Evolutionary conservation across 2,113 vertebrate species (phyloP), one percentile per base, ranked within the genome.

Genomic region (Cottus gobio): DNA sequence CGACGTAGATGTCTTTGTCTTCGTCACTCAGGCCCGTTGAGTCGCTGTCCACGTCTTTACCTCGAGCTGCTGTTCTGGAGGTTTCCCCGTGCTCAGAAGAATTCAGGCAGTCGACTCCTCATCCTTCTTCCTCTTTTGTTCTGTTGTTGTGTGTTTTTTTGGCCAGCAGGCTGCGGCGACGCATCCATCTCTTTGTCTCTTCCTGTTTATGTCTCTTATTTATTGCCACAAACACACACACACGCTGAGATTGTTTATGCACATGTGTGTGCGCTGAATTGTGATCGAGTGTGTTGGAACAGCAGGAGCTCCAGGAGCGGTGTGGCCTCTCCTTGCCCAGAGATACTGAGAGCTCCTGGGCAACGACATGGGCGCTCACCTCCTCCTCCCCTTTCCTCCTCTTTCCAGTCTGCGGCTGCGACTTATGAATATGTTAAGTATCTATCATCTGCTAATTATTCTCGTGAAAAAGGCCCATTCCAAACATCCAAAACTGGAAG

Each of bases 171-270:
- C 31, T 10, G 8, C 20, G 13, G 34, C 26, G 18, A 71, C 15
- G 20, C 44, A 67, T 69, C 68, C 36, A 15, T 57, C 36, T 82
- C 56, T 85, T 50, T 70, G 42, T 76, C 39, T 30, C 50, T 30
- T 57, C n/a, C n/a, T 71, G 62, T 70, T 60, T 69, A 22, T 46
- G 7, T 44, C 24, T 71, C 58, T 50, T 66, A 64, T 68, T 72
- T 79, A 71, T 77, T 24, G 48, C 60, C 16, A 30, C 44, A 62
- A 24, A 52, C 64, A 78, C 65, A 70, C 20, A 61, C 9, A 31
- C 20, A 36, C n/a, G 16, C 37, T 28, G 11, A 18, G 58, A 31
- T 48, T 34, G 12, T 34, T 48, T 15, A 16, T 22, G 16, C 7
- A 9, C 6, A 5, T 36, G 16, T 74, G 46, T 50, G 57, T n/a